A percentile compares a stretch with the other conserved stretches of the same genome.
These are phyloP conservation scores for Agonum fuliginosum DNA, from an alignment of 2,888 invertebrate species.

Conservation along the genomic window DNA sequence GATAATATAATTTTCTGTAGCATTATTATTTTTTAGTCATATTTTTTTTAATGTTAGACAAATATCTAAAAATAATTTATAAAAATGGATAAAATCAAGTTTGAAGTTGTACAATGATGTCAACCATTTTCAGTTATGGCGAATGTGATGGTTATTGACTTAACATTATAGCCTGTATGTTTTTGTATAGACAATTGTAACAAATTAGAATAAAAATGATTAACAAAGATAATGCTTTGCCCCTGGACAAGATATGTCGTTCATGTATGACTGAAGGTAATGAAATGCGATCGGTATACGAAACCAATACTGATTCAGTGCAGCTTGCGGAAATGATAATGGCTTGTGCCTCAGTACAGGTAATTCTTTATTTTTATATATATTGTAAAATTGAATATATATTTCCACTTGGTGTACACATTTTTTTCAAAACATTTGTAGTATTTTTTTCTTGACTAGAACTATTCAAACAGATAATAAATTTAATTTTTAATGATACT, in stretches of 20 bases:
- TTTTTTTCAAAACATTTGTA: neutral
- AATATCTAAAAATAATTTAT: neutral
- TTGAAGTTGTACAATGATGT: constrained; percentile 42
- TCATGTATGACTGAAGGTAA: constrained; percentile 70
- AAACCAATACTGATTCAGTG: constrained; percentile 67
- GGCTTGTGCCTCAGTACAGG: constrained; percentile 71
- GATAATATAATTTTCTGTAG: too few relatives aligned
- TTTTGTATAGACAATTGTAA: constrained; percentile 15
- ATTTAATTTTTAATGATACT: neutral
- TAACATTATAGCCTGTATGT: constrained; percentile 46
- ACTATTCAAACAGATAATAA: neutral
- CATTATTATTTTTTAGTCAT: too few relatives aligned
- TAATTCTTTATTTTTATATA: constrained; percentile 61
- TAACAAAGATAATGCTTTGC: constrained; percentile 63
- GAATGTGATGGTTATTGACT: constrained; percentile 57
- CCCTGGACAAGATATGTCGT: constrained; percentile 71
- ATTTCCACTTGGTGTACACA: neutral
- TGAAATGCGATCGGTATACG: constrained; percentile 71
- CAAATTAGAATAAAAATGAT: constrained; percentile 54
- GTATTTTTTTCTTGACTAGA: constrained; percentile 11
- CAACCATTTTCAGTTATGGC: constrained; percentile 60
- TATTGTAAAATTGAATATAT: neutral
- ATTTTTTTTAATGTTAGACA: too few relatives aligned
- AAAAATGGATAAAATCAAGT: neutral
- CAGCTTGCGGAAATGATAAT: constrained; percentile 71